Conservation (phyloP, 2,888 invertebrate species). For the Crossocerus cetratus region DNA sequence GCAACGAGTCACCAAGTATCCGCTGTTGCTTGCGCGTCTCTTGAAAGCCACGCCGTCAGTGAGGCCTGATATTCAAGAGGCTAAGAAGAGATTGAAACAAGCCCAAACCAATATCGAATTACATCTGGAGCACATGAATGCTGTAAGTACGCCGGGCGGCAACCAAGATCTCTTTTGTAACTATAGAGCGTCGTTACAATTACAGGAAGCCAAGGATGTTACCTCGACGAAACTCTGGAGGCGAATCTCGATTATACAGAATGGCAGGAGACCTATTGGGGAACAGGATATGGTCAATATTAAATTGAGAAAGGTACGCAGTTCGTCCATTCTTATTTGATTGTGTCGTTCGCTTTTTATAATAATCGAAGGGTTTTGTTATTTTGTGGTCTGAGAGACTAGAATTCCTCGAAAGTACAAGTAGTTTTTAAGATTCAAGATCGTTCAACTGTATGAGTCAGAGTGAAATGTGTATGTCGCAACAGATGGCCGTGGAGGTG, state of each 20-base stretch:
- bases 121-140: conserved; percentile 95
- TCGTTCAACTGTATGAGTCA: background rate
- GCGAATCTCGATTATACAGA: conserved; percentile 87
- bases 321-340: background rate
- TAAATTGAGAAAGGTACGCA: conserved; percentile 85
- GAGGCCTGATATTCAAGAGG: conserved; percentile 86
- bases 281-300: conserved; percentile 94
- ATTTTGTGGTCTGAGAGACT: background rate
- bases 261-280: conserved; percentile 85
- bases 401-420: too few relatives aligned
- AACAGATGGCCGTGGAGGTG: conserved; percentile 91
- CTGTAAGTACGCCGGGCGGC: conserved; percentile 76
- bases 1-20: conserved; percentile 97
- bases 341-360: background rate
- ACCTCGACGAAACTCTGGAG: conserved; percentile 94
- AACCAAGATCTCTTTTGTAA: background rate
- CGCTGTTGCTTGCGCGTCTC: conserved; percentile 91
- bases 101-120: conserved; percentile 95
- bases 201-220: conserved; percentile 89
- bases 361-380: background rate
- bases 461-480: background rate
- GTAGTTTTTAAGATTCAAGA: too few relatives aligned
- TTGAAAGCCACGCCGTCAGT: conserved; percentile 90
- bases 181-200: too few relatives aligned
- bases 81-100: conserved; percentile 89